Percentiles rank a stretch among this genome's conserved stretches.
Evolutionary conservation across 1,140 invertebrate genomes (phyloP).

Genomic region (Lamellibrachia luymesi): DNA sequence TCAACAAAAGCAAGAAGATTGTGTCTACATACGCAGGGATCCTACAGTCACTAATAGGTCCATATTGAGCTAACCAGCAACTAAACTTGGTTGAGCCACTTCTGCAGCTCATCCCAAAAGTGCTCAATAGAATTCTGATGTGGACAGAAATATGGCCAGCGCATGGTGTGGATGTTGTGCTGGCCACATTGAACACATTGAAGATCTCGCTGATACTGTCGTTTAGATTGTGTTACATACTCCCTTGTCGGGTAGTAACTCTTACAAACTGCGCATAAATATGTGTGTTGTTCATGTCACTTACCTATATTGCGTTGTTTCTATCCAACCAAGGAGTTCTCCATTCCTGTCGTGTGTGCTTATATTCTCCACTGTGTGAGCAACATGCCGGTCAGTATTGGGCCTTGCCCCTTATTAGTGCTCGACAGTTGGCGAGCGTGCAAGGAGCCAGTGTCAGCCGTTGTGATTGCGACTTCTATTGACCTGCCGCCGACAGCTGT

Average conservation of each 20-base stretch:
- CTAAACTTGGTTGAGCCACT: too few species aligned
- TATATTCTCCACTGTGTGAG: background rate
- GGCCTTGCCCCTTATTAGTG: background rate
- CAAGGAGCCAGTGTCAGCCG: background rate
- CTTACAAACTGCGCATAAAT: too few species aligned
- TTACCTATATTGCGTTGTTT: background rate
- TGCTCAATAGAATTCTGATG: too few species aligned
- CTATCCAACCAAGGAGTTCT: background rate
- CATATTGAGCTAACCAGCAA: too few species aligned
- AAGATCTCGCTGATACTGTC: background rate
- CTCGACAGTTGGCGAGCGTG: background rate
- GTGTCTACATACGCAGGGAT: too few species aligned
- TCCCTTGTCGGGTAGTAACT: background rate
- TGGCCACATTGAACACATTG: background rate
- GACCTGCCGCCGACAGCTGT: background rate
- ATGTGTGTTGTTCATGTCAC: background rate
- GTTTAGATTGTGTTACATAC: too few species aligned
- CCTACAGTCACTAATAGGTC: too few species aligned
- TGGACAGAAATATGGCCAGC: too few species aligned
- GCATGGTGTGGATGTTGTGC: too few species aligned
- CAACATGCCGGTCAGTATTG: background rate
- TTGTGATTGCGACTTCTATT: background rate
- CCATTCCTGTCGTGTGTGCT: background rate
- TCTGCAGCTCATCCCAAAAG: too few species aligned
- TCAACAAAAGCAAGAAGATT: too few species aligned